Percentiles rank a stretch among this genome's conserved stretches.
phyloP scores from a whole-genome alignment of 1,140 invertebrate species.

The Bombus cullumanus region DNA sequence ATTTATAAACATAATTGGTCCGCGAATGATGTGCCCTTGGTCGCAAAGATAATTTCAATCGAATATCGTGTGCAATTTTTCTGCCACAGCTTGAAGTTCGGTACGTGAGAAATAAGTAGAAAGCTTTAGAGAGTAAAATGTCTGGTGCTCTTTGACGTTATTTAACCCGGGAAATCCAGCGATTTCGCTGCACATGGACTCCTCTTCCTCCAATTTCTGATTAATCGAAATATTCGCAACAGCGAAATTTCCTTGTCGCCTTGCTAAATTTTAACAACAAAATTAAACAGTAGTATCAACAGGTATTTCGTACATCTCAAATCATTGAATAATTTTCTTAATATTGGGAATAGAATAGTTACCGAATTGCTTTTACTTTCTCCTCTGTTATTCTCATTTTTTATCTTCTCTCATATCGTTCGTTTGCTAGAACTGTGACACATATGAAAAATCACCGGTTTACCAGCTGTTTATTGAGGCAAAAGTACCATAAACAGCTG shows the following conservation, averaged over 20 bases:
- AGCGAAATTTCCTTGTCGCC: slow-evolving; percentile 37
- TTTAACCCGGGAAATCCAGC: slow-evolving; percentile 14
- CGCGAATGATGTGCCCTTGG: neutral
- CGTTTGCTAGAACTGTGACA: neutral
- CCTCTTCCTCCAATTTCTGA: neutral
- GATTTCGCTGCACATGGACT: slow-evolving; percentile 47
- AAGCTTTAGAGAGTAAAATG: slow-evolving; percentile 50
- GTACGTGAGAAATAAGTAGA: slow-evolving; percentile 39
- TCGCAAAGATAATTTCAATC: neutral
- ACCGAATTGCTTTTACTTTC: neutral
- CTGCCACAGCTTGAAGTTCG: slow-evolving; percentile 23
- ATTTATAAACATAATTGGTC: neutral
- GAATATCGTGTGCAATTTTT: slow-evolving; percentile 8
- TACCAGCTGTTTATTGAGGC: neutral
- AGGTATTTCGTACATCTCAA: slow-evolving; percentile 14
- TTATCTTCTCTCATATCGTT: neutral
- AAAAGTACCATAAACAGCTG: no score
- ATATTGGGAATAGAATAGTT: neutral
- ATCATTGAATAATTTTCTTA: neutral
- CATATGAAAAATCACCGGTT: neutral
- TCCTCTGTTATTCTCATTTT: neutral
- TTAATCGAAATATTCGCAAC: neutral
- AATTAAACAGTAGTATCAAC: slow-evolving; percentile 28
- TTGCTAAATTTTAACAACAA: neutral
- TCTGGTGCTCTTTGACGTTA: slow-evolving; percentile 24